Percentiles rank a stretch among this genome's conserved stretches.
Conservation (phyloP, 2,797 vertebrate genomes). For the Microctenopoma lineatum region DNA sequence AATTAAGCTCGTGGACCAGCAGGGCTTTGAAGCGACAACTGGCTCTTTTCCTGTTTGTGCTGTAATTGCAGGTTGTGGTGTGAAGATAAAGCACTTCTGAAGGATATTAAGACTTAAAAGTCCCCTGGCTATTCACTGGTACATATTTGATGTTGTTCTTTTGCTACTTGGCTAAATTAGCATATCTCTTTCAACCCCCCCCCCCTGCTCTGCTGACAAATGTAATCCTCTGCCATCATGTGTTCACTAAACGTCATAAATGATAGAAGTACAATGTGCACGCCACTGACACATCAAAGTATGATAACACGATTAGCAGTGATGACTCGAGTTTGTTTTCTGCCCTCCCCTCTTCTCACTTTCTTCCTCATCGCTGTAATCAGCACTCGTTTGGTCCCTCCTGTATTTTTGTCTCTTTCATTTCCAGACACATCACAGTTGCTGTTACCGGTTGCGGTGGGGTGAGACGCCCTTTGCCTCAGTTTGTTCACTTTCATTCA, state of each 20-base stretch:
- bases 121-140: slow-evolving; percentile 95
- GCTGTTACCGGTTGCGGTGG: slow-evolving; percentile 46
- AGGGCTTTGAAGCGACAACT: slow-evolving; percentile 89
- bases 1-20: slow-evolving; percentile 88
- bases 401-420: slow-evolving; percentile 68
- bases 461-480: slow-evolving; percentile 67
- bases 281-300: slow-evolving; percentile 92
- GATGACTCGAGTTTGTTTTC: slow-evolving; percentile 87
- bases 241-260: slow-evolving; percentile 93
- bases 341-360: slow-evolving; percentile 41
- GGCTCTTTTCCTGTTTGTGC: slow-evolving; percentile 93
- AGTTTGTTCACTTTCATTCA: slow-evolving; percentile 62
- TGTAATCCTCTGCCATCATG: slow-evolving; percentile 91
- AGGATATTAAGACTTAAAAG: slow-evolving; percentile 95
- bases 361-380: slow-evolving; percentile 69
- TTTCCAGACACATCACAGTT: slow-evolving; percentile 63
- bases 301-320: slow-evolving; percentile 90
- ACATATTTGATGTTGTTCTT: slow-evolving; percentile 97
- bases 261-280: slow-evolving; percentile 91
- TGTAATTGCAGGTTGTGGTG: slow-evolving; percentile 89
- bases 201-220: slow-evolving; percentile 84
- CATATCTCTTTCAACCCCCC: slow-evolving; percentile 93
- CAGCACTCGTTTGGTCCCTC: slow-evolving; percentile 60
- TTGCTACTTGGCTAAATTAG: slow-evolving; percentile 94
- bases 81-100: slow-evolving; percentile 96